Evolutionary conservation across 2,113 vertebrate genomes (phyloP), one percentile per base, ranked within the genome.

Genomic region (Hemichromis elongatus): DNA sequence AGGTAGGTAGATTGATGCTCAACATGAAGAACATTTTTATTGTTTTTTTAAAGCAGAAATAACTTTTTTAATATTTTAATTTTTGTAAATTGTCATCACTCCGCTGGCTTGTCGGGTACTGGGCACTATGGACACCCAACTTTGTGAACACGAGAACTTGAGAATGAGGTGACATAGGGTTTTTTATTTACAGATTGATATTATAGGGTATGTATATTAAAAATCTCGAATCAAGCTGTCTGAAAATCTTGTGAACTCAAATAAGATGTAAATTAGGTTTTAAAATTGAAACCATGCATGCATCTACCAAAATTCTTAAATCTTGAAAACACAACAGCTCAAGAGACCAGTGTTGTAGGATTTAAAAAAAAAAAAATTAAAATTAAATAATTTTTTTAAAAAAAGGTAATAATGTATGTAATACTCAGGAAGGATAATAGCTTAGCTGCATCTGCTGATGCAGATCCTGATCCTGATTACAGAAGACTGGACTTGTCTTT

Each of bases 1-100:
- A 97, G 98, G 98, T 99, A 96, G 2, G 90, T 85, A 9, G 4
- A 26, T 68, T 33, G 4, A 45, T 40, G n/a, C 42, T 73, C 42
- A 73, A 2, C 4, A n/a, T 75, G 42, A 75, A 75, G 9, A 50
- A 40, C 33, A 2, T 2, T 61, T 37, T 63, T 47, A 3, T 53
- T 11, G 2, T 9, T 30, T 33, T 73, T 73, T 73, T 16, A 26
- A 50, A 47, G 40, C 40, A 47, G 40, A 47, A 24, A 73, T 73
- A 26, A 73, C 14, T 28, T 70, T 8, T 45, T 28, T 47, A 47
- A 47, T 18, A 2, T 28, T 45, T 45, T 0, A 3, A 28, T 26
- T 45, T 47, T 18, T 40, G 40, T 66, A 66, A 63, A 63, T 21
- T 66, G 3, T 66, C 19, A 2, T 66, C 19, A 1, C 35, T 21